phyloP scores from a whole-genome alignment of 1,140 invertebrate species.

The Caerostris darwini region DNA sequence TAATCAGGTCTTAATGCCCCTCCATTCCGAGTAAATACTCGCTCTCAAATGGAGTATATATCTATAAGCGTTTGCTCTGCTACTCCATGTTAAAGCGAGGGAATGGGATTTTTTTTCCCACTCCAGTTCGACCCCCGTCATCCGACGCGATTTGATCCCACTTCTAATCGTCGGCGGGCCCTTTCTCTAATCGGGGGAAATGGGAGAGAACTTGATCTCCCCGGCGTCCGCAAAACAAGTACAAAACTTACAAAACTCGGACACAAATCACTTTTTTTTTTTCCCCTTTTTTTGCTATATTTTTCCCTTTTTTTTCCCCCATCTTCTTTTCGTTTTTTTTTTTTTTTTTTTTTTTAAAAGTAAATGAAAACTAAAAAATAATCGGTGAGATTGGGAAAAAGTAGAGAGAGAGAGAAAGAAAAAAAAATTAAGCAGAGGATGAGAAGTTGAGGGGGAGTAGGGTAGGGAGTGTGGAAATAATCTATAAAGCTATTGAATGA shows the following conservation, averaged over 20 bases:
- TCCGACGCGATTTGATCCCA: slow-evolving; percentile 67
- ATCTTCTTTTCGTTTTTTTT: too few species aligned
- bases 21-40: slow-evolving; percentile 55
- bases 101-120: background rate
- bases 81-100: slow-evolving; percentile 25
- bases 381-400: background rate
- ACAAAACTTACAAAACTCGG: slow-evolving; percentile 65
- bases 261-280: slow-evolving; percentile 60
- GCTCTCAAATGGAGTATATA: slow-evolving; percentile 50
- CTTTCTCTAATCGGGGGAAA: slow-evolving; percentile 53
- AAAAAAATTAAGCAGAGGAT: background rate
- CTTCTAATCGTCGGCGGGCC: slow-evolving; percentile 70
- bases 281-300: background rate
- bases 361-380: background rate
- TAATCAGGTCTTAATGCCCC: slow-evolving; percentile 74
- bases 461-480: background rate
- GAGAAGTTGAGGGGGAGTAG: background rate
- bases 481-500: slow-evolving; percentile 38
- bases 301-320: too few species aligned
- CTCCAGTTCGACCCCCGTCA: slow-evolving; percentile 18
- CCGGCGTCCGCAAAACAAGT: slow-evolving; percentile 64
- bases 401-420: background rate
- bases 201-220: slow-evolving; percentile 54
- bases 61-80: slow-evolving; percentile 26
- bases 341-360: too few species aligned